Evolutionary conservation across 2,797 vertebrate species (phyloP).

Genomic region (Serranus cabrilla): DNA sequence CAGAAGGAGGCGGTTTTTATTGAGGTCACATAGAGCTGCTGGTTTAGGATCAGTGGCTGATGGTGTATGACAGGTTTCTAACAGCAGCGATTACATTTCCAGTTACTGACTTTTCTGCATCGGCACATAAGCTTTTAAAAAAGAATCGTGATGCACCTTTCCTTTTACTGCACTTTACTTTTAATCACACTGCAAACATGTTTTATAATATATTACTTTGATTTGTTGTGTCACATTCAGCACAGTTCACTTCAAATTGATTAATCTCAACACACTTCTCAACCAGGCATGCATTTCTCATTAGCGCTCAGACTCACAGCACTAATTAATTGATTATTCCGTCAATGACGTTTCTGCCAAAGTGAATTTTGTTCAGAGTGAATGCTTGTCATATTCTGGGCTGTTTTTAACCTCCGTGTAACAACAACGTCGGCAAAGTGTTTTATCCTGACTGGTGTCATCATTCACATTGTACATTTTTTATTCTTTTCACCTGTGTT

Average conservation of each 20-base stretch:
- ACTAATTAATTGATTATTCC: constrained; percentile 62
- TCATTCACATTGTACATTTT: constrained; percentile 12
- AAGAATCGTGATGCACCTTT: too few relatives aligned
- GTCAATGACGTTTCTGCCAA: constrained; percentile 62
- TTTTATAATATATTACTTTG: constrained; percentile 30
- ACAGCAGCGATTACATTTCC: too few relatives aligned
- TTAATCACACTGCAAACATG: constrained; percentile 20
- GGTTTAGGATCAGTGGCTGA: not conserved
- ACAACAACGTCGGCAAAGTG: constrained; percentile 28
- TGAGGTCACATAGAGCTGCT: not conserved
- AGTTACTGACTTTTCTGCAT: too few relatives aligned
- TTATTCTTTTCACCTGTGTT: not conserved
- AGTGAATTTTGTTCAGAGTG: constrained; percentile 52
- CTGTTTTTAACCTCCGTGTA: constrained; percentile 25
- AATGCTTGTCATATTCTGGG: constrained; percentile 50
- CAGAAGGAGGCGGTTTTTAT: not conserved
- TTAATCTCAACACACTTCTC: constrained; percentile 44
- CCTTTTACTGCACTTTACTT: too few relatives aligned
- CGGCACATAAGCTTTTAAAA: too few relatives aligned
- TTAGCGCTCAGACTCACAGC: constrained; percentile 44
- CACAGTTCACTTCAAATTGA: constrained; percentile 43
- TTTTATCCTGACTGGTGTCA: constrained; percentile 11
- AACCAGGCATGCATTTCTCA: constrained; percentile 58
- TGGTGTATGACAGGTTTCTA: not conserved
- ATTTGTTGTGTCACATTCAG: constrained; percentile 52